Evolutionary conservation across 1,140 invertebrate genomes (phyloP).

Genomic region (Panonychus citri): DNA sequence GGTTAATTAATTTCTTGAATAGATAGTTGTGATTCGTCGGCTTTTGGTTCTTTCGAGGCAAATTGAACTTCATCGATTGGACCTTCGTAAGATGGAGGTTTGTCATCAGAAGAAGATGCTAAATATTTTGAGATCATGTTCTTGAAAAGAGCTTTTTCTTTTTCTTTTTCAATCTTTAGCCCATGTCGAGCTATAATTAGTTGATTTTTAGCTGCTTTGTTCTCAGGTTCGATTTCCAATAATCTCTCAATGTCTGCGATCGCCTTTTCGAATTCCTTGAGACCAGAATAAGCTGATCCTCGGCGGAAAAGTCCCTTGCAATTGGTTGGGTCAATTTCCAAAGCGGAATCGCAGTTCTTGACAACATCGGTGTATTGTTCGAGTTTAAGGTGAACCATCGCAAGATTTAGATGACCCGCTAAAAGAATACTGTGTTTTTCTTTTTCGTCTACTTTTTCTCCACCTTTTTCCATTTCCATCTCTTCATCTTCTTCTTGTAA

Average conservation of each 20-base stretch:
- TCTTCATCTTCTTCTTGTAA: not conserved
- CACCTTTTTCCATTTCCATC: not conserved
- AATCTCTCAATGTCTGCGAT: slow-evolving; percentile 53
- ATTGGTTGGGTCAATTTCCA: slow-evolving; percentile 49
- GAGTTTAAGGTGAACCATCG: slow-evolving; percentile 60
- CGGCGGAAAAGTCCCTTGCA: slow-evolving; percentile 73
- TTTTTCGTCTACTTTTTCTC: not conserved
- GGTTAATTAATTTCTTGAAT: no score
- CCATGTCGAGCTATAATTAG: slow-evolving; percentile 42
- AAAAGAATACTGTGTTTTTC: slow-evolving; percentile 28
- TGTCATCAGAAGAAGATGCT: not conserved
- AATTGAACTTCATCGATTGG: no score
- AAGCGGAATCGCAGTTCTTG: slow-evolving; percentile 39
- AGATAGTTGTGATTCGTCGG: no score
- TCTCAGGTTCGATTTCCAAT: slow-evolving; percentile 41
- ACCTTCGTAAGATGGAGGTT: not conserved
- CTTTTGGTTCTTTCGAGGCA: no score
- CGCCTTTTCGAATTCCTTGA: slow-evolving; percentile 54
- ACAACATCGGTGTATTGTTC: slow-evolving; percentile 46
- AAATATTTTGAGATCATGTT: slow-evolving; percentile 53
- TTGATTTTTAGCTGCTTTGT: slow-evolving; percentile 58
- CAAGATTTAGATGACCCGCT: slow-evolving; percentile 54
- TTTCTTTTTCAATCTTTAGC: slow-evolving; percentile 45
- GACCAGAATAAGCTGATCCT: slow-evolving; percentile 45
- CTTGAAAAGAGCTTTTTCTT: slow-evolving; percentile 69